Base-by-base conservation (phyloP, 1,140 invertebrate genomes). In the Atopsyche davidsoni region DNA sequence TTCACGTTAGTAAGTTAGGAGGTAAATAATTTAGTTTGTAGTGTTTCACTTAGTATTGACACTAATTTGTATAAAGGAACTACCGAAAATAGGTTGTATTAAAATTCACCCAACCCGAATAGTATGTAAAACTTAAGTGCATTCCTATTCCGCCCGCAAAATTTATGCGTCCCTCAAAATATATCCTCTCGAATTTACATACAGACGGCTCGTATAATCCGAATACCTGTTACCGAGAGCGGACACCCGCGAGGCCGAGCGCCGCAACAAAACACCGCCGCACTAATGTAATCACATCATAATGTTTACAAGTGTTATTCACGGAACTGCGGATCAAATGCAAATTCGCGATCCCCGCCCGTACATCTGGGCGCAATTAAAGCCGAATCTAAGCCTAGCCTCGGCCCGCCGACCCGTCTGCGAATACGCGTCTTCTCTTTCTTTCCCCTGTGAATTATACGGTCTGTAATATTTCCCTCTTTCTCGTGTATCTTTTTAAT, bases 231-330 rank as follows among this genome's bases (percentile, higher is more conserved):
- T n/a, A n/a, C n/a, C n/a, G n/a, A n/a, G n/a, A n/a, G n/a, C n/a
- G n/a, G n/a, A n/a, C n/a, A n/a, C n/a, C n/a, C n/a, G n/a, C n/a
- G n/a, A n/a, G n/a, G n/a, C n/a, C 24, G n/a, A 28, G 24, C 24
- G 6, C 24, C 6, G 24, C 24, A 7, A n/a, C 24, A 28, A 28
- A n/a, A n/a, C 6, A n/a, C 24, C 6, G 24, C 36, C 36, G 4
- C 36, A n/a, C 43, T 46, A 52, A 52, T 52, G 50, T 52, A 52
- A 52, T 52, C 50, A 52, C 50, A 38, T 52, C 50, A 52, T 44
- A 53, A 53, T 53, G 51, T 53, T 53, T 53, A 53, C 51, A 53
- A 41, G 51, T 43, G 51, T 53, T 52, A 52, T 52, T 46, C 50
- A 52, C 23, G 50, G 41, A 46, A 41, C 42, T 52, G 50, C 23